Evolutionary conservation across 2,113 vertebrate genomes (phyloP), one percentile per base, ranked within the genome.

Genomic region (Epinephelus lanceolatus): DNA sequence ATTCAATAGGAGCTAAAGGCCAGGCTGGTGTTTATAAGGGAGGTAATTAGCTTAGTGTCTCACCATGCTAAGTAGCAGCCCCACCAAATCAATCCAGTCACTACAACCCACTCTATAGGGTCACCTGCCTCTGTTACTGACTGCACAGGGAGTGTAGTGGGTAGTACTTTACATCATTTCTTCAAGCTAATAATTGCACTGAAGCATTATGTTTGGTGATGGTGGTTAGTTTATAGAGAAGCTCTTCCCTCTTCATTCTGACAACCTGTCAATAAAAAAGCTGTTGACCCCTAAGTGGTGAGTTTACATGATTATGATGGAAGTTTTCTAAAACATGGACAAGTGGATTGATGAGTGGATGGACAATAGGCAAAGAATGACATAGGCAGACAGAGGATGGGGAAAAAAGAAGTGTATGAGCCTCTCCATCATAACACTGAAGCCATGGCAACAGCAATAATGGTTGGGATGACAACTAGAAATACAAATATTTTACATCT

Each of bases 11-110:
- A 84, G 77, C 78, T 88, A 92, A 94, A 93, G 84, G 89, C 67
- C 88, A 92, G 6, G 2, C 52, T 70, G 83, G 79, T 83, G 78
- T 90, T 89, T 92, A 86, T 82, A 82, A 78, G 85, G 69, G 27
- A 83, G 88, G 51, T 92, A 94, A 94, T 94, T 92, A 91, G 71
- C 81, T 91, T 93, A 90, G 80, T 74, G 84, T 88, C 86, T 81
- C 59, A 5, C 71, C 65, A 71, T 73, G 81, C 80, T 88, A 79
- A 88, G 76, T 80, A 90, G 69, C 75, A 88, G 42, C 71, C 30
- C 19, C 19, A 84, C 77, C 53, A 73, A 90, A 91, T 77, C 90
- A 91, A 91, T 93, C 81, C 76, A 71, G 82, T 83, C 62, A 72
- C 79, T 78, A 66, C 72, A 77, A 86, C 86, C 83, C 56, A 47